Percentiles rank a stretch among this genome's conserved stretches.
Evolutionary conservation across 2,113 vertebrate species (phyloP).

Genomic region (Mobula birostris): DNA sequence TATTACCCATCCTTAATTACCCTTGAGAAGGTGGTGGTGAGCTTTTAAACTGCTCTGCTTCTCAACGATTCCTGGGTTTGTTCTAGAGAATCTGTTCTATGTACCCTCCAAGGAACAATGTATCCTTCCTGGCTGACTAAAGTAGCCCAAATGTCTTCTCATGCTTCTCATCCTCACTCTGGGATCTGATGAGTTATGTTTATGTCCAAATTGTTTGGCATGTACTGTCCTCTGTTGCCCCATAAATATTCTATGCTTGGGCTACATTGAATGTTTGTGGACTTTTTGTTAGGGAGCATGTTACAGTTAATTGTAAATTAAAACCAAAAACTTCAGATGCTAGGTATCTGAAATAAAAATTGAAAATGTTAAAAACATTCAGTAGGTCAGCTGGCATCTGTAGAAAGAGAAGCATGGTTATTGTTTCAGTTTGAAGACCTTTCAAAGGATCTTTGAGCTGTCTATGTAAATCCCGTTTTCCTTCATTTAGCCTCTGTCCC

Average conservation of each 20-base stretch:
- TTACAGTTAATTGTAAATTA: not conserved
- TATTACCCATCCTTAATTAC: too few species aligned
- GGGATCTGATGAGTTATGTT: not conserved
- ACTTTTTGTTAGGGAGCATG: not conserved
- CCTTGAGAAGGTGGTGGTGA: too few species aligned
- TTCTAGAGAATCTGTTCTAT: not conserved
- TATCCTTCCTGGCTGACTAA: not conserved
- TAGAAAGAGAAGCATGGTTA: too few species aligned
- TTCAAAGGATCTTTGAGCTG: too few species aligned
- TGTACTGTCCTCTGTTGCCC: not conserved
- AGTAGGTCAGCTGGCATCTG: too few species aligned
- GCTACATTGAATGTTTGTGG: not conserved
- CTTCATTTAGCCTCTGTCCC: too few species aligned
- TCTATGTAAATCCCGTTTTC: too few species aligned
- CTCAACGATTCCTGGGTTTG: not conserved
- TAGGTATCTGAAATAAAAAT: too few species aligned
- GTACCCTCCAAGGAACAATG: not conserved
- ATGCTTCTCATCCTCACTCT: not conserved
- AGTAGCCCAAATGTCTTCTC: not conserved
- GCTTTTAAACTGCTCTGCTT: too few species aligned
- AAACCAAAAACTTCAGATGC: too few species aligned
- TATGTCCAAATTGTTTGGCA: not conserved
- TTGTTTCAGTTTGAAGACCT: too few species aligned
- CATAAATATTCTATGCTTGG: not conserved
- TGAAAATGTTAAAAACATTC: too few species aligned